Base-by-base conservation (phyloP, 2,797 vertebrate species). In the Rhyacichthys aspro region DNA sequence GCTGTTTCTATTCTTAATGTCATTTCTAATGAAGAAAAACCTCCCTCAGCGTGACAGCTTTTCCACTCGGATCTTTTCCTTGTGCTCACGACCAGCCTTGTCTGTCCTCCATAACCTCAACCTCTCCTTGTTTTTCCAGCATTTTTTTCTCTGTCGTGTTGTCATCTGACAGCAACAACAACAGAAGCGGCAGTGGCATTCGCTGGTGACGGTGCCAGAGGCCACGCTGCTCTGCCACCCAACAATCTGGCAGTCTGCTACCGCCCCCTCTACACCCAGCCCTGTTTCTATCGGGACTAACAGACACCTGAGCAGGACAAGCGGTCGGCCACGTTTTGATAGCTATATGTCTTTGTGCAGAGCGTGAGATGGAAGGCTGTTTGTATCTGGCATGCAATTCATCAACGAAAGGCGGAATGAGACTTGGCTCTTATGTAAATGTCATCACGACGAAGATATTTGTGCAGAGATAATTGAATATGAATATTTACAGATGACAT, bases 231-330 rank as follows among this genome's bases (percentile, higher is more conserved):
- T 76, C 78, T 74, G 81, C 79, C 72, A 77, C 73, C 57, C 60
- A 78, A 63, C 42, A 19, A 86, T 82, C 72, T 81, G 65, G 70
- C 82, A 81, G 74, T 74, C 72, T 78, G 79, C 65, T 79, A 54
- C 74, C 57, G 57, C 66, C 59, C 32, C 49, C 38, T 32, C 36
- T 33, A 37, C 16, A 0, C 52, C 15, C 39, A 52, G 52, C 34
- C 47, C 48, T n/a, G 2, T 2, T 50, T 52, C 65, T 75, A 63
- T 82, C 75, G 73, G 43, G 16, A 62, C 68, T 72, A 77, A 84
- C 39, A 43, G 84, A 84, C 83, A 78, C 74, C 64, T 79, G 71
- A 69, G 65, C 47, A 47, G 76, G 72, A 84, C 74, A 63, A 54
- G 23, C 74, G 57, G 82, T 37, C 43, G 57, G 71, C 66, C 61